Conservation (phyloP, 2,113 vertebrate species). For the Jaculus jaculus region DNA sequence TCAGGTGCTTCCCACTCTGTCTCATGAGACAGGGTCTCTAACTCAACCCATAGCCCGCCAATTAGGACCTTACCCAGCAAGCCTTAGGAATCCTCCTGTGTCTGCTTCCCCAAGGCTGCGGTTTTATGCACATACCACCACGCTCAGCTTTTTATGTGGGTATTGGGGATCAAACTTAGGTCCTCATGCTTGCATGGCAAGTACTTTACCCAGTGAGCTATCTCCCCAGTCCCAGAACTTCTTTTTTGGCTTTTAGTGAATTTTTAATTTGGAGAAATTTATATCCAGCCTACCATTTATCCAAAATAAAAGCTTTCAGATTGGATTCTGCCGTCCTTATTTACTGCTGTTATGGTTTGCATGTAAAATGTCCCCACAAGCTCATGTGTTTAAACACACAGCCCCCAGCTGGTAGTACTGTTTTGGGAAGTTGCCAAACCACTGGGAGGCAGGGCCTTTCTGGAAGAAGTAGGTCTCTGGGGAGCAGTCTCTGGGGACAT, state of each 20-base stretch:
- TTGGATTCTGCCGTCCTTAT: background rate
- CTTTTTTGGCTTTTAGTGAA: background rate
- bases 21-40: too few relatives aligned
- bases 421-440: background rate
- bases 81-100: too few relatives aligned
- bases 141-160: too few relatives aligned
- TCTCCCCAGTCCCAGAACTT: background rate
- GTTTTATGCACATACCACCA: too few relatives aligned
- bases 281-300: background rate
- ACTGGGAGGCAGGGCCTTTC: background rate
- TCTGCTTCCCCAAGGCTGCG: too few relatives aligned
- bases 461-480: background rate
- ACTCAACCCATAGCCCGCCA: too few relatives aligned
- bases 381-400: background rate
- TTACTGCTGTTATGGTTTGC: background rate
- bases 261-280: background rate
- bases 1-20: too few relatives aligned
- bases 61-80: too few relatives aligned
- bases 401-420: background rate
- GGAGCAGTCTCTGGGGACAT: background rate
- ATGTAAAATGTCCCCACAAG: background rate
- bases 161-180: too few relatives aligned
- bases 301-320: background rate
- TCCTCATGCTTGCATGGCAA: too few relatives aligned
- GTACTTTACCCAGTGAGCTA: too few relatives aligned